phyloP scores from a whole-genome alignment of 2,888 invertebrate species.

The Antitype chi region DNA sequence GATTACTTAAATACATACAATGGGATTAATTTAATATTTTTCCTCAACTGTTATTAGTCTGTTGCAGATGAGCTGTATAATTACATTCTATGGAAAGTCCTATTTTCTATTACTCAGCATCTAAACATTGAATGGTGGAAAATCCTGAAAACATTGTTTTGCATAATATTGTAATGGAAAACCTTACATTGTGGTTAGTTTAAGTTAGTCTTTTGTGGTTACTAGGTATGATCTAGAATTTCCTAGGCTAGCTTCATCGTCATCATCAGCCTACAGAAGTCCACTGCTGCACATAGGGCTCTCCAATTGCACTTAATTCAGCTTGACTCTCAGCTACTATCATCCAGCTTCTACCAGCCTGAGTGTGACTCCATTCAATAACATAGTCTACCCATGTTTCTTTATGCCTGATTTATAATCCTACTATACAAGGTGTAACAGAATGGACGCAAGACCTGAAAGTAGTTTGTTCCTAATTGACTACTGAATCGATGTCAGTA shows the following conservation, averaged over 20 bases:
- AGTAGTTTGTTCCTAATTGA: too few species aligned
- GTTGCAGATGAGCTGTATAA: neutral
- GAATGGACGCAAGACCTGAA: too few species aligned
- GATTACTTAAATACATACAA: neutral
- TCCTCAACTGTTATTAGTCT: neutral
- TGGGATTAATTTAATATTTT: neutral
- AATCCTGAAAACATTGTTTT: constrained; percentile 10
- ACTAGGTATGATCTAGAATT: neutral
- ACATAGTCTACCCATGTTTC: neutral
- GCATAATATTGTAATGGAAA: neutral
- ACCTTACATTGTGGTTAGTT: neutral
- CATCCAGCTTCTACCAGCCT: too few species aligned
- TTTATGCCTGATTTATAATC: neutral
- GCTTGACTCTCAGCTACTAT: too few species aligned
- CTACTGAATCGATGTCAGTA: too few species aligned
- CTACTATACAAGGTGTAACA: too few species aligned
- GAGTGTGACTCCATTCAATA: too few species aligned
- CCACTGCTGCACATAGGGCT: too few species aligned
- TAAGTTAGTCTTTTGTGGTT: neutral
- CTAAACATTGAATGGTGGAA: neutral
- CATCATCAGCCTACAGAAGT: too few species aligned
- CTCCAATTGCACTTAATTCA: too few species aligned
- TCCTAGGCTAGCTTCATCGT: too few species aligned
- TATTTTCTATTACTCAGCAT: neutral
- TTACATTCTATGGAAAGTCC: neutral